These are phyloP conservation scores for Bambusicola thoracicus DNA, from an alignment of 2,113 vertebrate species.

Conservation along the genomic window DNA sequence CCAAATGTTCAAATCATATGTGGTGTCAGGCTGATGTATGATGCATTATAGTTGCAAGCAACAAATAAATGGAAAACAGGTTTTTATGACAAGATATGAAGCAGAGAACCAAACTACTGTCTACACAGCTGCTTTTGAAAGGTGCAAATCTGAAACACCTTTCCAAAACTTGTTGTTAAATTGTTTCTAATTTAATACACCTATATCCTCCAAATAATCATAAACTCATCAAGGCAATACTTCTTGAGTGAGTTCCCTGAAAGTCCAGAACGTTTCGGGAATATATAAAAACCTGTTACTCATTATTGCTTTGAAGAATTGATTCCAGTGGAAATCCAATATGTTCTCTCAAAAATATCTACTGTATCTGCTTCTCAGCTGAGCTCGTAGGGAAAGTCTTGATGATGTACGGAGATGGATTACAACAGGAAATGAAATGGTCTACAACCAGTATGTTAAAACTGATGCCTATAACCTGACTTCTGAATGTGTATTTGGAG, in stretches of 20 bases:
- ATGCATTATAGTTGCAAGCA: background rate
- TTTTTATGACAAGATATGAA: slow-evolving; percentile 34
- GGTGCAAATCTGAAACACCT: background rate
- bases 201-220: background rate
- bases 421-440: slow-evolving; percentile 30
- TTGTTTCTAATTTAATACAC: background rate
- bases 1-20: slow-evolving; percentile 7
- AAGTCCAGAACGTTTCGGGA: background rate
- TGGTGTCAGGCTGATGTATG: slow-evolving; percentile 35
- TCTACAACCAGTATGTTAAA: background rate
- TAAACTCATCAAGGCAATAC: background rate
- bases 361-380: background rate
- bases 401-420: background rate
- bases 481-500: background rate
- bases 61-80: background rate
- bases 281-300: background rate
- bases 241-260: background rate
- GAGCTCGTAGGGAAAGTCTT: background rate
- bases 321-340: slow-evolving; percentile 20
- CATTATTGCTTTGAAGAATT: slow-evolving; percentile 13
- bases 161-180: background rate
- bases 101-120: background rate
- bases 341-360: background rate
- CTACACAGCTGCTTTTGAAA: background rate
- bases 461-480: background rate